Conservation (phyloP, 2,888 invertebrate genomes). For the Branchipolynoe longqiensis region DNA sequence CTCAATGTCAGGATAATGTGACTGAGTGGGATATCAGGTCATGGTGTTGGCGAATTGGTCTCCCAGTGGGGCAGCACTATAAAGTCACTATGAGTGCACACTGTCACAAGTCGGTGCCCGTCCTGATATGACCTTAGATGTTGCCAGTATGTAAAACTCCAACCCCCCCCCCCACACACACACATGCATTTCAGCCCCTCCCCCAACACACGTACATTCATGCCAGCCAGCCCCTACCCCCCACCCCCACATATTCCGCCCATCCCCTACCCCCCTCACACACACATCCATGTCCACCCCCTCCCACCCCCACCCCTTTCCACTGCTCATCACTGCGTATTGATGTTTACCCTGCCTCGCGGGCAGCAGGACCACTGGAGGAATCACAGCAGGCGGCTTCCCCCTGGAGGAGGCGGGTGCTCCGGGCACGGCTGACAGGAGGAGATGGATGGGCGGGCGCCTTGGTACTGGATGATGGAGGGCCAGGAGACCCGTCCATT, state of each 20-base stretch:
- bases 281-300: background rate
- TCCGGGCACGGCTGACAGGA: background rate
- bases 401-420: conserved; percentile 15
- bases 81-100: no score
- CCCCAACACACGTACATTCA: background rate
- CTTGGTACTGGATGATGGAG: conserved; percentile 42
- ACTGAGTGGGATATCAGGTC: no score
- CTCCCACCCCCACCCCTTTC: background rate
- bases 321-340: conserved; percentile 47
- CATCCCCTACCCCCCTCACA: background rate
- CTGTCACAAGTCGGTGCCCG: no score
- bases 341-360: conserved; percentile 30
- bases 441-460: conserved; percentile 32
- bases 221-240: background rate
- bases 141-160: no score
- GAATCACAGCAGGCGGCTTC: background rate
- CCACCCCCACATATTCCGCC: background rate
- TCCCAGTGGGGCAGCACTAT: no score
- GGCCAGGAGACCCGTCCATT: conserved; percentile 11
- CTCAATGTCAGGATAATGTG: no score
- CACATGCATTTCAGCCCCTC: background rate
- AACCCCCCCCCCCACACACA: background rate
- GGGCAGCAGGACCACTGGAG: conserved; percentile 16
- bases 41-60: no score
- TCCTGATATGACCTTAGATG: no score